Evolutionary conservation across 2,797 vertebrate genomes (phyloP).

Genomic region (Cirrhinus molitorella): DNA sequence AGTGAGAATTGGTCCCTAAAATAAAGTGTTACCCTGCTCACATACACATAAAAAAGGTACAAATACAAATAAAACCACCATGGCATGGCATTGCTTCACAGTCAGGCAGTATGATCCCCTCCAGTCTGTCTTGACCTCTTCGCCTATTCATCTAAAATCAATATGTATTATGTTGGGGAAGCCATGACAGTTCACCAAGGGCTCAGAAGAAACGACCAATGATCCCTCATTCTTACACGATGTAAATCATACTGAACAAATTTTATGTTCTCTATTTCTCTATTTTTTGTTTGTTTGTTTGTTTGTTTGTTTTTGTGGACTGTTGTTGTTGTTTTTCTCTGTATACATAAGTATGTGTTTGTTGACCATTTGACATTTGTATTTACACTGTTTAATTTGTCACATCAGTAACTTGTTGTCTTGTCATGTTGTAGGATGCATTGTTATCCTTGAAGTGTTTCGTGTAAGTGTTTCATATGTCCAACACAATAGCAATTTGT

Average conservation of each 20-base stretch:
- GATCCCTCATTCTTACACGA: too few relatives aligned
- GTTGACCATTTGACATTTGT: neutral
- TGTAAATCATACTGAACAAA: neutral
- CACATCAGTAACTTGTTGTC: neutral
- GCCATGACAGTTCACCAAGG: neutral
- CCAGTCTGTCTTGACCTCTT: neutral
- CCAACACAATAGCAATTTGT: neutral
- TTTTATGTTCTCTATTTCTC: too few relatives aligned
- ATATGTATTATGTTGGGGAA: neutral
- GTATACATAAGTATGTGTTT: neutral
- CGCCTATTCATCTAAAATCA: neutral
- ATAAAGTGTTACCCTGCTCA: neutral
- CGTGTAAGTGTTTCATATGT: neutral
- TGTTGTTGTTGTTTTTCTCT: neutral
- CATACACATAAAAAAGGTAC: neutral
- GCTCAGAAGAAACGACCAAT: neutral
- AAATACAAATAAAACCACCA: neutral
- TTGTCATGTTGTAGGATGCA: neutral
- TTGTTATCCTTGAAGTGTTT: neutral
- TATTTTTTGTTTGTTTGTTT: too few relatives aligned
- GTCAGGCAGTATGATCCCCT: too few relatives aligned
- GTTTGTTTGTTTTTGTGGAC: neutral
- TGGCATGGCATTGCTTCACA: neutral
- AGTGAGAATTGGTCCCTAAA: neutral
- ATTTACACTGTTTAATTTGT: neutral